Conservation (phyloP, 2,797 vertebrate species). For the Pampus argenteus region DNA sequence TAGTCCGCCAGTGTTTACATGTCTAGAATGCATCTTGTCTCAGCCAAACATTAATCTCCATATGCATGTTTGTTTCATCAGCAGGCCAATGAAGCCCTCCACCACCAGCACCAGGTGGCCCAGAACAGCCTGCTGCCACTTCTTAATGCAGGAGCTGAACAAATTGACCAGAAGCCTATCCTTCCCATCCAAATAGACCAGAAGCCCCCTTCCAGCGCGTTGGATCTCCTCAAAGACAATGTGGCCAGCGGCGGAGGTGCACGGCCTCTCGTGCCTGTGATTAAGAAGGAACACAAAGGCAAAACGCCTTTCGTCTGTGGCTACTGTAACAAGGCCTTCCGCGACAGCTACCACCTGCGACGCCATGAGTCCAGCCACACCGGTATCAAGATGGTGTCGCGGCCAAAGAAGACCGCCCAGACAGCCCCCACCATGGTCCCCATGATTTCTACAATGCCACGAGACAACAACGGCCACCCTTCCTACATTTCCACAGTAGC, state of each 20-base stretch:
- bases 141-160: conserved; percentile 93
- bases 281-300: conserved; percentile 97
- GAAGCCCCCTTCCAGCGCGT: conserved; percentile 91
- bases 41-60: conserved; percentile 5
- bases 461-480: conserved; percentile 90
- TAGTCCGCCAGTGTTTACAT: background rate
- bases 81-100: conserved; percentile 98
- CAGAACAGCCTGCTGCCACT: conserved; percentile 96
- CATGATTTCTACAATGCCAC: conserved; percentile 93
- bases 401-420: conserved; percentile 93
- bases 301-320: conserved; percentile 99
- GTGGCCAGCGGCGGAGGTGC: conserved; percentile 79
- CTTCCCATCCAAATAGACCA: conserved; percentile 96
- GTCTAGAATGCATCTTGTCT: background rate
- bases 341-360: conserved; percentile 99
- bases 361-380: conserved; percentile 99
- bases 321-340: conserved; percentile 99
- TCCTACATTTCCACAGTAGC: conserved; percentile 96
- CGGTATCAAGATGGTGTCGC: conserved; percentile 98
- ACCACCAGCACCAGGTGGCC: conserved; percentile 98
- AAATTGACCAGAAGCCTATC: conserved; percentile 96
- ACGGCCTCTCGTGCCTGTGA: conserved; percentile 80
- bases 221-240: conserved; percentile 95
- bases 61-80: conserved; percentile 58
- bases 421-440: conserved; percentile 93